phyloP scores from a whole-genome alignment of 2,888 invertebrate species.

The Polymixis flavicincta region DNA sequence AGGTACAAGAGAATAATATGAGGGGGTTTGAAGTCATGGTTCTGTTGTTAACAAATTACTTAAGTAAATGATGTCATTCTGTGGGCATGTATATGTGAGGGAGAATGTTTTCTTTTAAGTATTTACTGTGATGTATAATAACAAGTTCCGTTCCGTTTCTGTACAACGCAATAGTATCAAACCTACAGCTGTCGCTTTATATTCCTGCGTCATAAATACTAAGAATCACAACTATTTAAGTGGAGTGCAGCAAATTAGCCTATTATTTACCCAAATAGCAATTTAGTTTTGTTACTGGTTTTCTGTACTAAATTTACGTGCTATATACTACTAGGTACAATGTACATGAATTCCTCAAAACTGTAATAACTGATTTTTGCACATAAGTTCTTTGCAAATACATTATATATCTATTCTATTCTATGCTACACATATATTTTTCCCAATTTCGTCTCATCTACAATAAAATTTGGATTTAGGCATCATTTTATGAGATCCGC shows the following conservation, averaged over 20 bases:
- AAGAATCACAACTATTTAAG: not conserved
- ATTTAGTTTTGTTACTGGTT: too few relatives aligned
- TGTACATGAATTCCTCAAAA: not conserved
- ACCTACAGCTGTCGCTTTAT: not conserved
- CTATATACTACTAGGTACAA: not conserved
- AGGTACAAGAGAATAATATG: constrained; percentile 7
- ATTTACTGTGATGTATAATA: not conserved
- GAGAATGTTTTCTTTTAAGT: not conserved
- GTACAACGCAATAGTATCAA: not conserved
- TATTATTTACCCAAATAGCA: not conserved
- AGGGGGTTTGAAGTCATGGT: constrained; percentile 7
- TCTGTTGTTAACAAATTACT: constrained; percentile 14
- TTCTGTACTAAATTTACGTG: not conserved
- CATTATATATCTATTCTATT: too few relatives aligned
- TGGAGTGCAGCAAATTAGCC: not conserved
- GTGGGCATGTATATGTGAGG: too few relatives aligned
- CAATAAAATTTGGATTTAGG: not conserved
- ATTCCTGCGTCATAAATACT: not conserved
- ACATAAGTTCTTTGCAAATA: not conserved
- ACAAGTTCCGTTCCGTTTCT: not conserved
- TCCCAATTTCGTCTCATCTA: not conserved
- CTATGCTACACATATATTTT: too few relatives aligned
- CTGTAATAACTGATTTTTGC: not conserved
- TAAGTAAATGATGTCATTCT: not conserved
- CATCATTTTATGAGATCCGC: not conserved